Evolutionary conservation across 1,140 invertebrate genomes (phyloP), one percentile per base, ranked within the genome.

Genomic region (Andrena cerasifolii): DNA sequence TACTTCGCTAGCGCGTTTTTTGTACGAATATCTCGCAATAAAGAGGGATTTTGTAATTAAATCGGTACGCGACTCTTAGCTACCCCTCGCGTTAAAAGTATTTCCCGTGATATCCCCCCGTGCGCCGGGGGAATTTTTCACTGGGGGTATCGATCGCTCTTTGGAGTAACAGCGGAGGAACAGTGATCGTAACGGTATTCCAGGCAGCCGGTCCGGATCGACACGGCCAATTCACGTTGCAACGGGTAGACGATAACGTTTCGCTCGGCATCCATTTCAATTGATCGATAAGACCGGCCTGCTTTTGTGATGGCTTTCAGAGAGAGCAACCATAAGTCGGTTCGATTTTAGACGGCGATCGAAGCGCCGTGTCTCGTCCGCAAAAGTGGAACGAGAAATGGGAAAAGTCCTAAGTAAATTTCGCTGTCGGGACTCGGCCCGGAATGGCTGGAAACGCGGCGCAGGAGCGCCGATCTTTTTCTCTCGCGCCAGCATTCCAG

Each of bases 341-440:
- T 4, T 28, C 51, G 53, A 70, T 72, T 31, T 47, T 40, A 59
- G 7, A 16, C 5, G 2, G 16, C 47, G 24, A 77, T 81, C 45
- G 43, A 76, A 61, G 26, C 33, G 3, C 28, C 16, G 18, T 40
- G 56, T 74, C 63, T 28, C 51, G 58, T 45, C 31, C 40, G 14
- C 26, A 10, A 28, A 12, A 49, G 49, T 24, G 31, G 53, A 54
- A 43, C 49, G 49, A 62, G 62, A 53, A 58, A 78, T 31, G 68
- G 33, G 54, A 16, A 24, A 76, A 72, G 67, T 79, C 26, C 31
- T 84, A 84, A 84, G 73, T 84, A 84, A 84, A 84, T 84, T 84
- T 74, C 63, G 24, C 21, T 84, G 78, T 84, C 68, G 68, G 14
- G 26, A 45, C 31, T 66, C 58, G 16, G n/a, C 45, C 12, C 76